These are phyloP conservation scores for Hucho hucho DNA, from an alignment of 2,113 vertebrate genomes.

Conservation along the genomic window DNA sequence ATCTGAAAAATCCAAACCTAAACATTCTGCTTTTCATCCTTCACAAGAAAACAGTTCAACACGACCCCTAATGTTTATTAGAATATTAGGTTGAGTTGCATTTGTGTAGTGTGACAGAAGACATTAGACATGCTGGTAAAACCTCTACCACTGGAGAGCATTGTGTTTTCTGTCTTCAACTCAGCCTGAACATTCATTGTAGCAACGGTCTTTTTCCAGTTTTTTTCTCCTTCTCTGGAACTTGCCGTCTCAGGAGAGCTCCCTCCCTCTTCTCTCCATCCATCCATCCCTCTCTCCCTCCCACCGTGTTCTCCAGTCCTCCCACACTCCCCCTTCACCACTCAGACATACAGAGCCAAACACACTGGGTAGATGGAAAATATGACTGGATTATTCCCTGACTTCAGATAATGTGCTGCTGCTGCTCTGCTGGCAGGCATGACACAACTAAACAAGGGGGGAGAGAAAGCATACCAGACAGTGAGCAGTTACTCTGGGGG, in stretches of 20 bases:
- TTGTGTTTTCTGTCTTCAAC: not conserved
- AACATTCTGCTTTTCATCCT: slow-evolving; percentile 6
- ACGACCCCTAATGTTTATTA: not conserved
- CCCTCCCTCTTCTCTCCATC: too few relatives aligned
- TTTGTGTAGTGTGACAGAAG: not conserved
- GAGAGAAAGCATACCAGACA: slow-evolving; percentile 8
- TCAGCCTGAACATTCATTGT: slow-evolving; percentile 18
- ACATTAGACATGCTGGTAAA: not conserved
- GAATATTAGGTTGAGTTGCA: not conserved
- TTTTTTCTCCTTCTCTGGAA: slow-evolving; percentile 54
- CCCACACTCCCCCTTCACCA: slow-evolving; percentile 42
- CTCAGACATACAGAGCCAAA: slow-evolving; percentile 63
- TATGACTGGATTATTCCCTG: slow-evolving; percentile 76
- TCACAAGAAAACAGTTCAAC: not conserved
- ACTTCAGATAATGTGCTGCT: slow-evolving; percentile 71
- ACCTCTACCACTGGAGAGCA: not conserved
- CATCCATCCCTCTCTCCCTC: slow-evolving; percentile 23
- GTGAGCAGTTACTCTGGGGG: not conserved
- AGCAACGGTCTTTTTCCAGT: slow-evolving; percentile 30
- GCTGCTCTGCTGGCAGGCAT: slow-evolving; percentile 42
- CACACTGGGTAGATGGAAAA: slow-evolving; percentile 73
- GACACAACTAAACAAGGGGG: slow-evolving; percentile 51
- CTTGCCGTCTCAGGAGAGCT: slow-evolving; percentile 45
- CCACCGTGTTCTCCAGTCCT: slow-evolving; percentile 48
- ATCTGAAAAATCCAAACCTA: slow-evolving; percentile 1